phyloP scores from a whole-genome alignment of 2,888 invertebrate species.

The Eristalis tenax region DNA sequence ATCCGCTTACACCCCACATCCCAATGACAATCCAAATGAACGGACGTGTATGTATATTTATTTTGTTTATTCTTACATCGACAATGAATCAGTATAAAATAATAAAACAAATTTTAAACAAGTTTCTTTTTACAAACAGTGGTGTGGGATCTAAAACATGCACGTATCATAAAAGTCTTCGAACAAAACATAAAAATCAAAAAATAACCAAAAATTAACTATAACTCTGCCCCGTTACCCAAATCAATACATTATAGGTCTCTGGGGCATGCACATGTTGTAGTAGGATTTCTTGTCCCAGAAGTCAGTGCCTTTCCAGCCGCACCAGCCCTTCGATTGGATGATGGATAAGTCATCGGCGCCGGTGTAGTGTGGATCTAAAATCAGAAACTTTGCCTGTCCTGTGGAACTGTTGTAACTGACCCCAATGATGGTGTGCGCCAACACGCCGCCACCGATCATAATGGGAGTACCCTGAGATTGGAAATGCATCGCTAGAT shows the following conservation, averaged over 20 bases:
- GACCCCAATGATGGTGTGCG: conserved; percentile 98
- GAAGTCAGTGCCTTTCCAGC: conserved; percentile 96
- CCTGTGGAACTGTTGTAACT: conserved; percentile 91
- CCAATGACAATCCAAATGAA: too few relatives aligned
- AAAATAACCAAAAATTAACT: background rate
- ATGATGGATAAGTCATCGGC: conserved; percentile 89
- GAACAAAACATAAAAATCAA: conserved; percentile 39
- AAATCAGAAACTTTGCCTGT: conserved; percentile 93
- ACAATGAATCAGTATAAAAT: conserved; percentile 56
- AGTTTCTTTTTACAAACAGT: conserved; percentile 32
- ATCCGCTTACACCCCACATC: too few relatives aligned
- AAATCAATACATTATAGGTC: conserved; percentile 78
- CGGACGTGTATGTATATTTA: conserved; percentile 11
- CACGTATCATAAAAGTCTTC: conserved; percentile 8
- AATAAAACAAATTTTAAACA: conserved; percentile 33
- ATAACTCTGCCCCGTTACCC: background rate
- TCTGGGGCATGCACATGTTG: conserved; percentile 95
- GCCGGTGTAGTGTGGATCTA: conserved; percentile 99
- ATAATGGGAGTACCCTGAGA: conserved; percentile 97
- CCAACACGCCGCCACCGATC: conserved; percentile 99
- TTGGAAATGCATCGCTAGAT: conserved; percentile 94
- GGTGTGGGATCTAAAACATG: conserved; percentile 1
- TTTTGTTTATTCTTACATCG: conserved; percentile 41
- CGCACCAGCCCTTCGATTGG: conserved; percentile 95
- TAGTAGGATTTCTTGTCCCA: conserved; percentile 98